Evolutionary conservation across 2,797 vertebrate genomes (phyloP), one percentile per base, ranked within the genome.

Genomic region (Spinibarbus caldwelli): DNA sequence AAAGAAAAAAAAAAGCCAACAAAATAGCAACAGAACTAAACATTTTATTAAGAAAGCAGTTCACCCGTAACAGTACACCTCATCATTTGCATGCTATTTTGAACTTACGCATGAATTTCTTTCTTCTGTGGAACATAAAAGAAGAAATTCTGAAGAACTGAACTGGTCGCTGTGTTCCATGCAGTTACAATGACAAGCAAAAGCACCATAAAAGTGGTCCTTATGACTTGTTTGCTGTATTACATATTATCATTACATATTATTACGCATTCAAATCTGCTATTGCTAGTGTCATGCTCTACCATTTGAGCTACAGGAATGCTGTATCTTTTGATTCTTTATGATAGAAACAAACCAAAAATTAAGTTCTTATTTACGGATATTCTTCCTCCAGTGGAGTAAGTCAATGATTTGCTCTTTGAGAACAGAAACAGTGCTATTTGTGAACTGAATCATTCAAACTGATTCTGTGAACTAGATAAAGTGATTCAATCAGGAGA

Each of bases 71-170:
- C 36, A 21, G 15, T 21, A 43, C n/a, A 62, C 54, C 54, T 62
- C 54, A 62, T 62, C 2, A 0, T 78, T 78, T 78, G 54, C 76
- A 78, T 62, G 57, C 21, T 66, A 66, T 66, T 47, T 66, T 64
- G 14, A 80, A 43, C 26, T 66, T 79, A 47, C 26, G 5, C 38
- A 21, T n/a, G 12, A 11, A 10, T 64, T 79, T 64, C 41, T 47
- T 47, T 45, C 34, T 64, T 45, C 41, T 47, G 17, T 31, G 38
- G 78, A 66, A 47, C 26, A 79, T 62, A 47, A 21, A 21, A 62
- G 0, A 7, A 43, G 41, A 64, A 78, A 78, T 66, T 79, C 59
- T n/a, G 41, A 43, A 79, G 78, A 79, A 79, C 1, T 47, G 41
- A 2, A n/a, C 6, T 21, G 19, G 29, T 29, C 4, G 17, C 41